Percentiles rank a stretch among this genome's conserved stretches.
Evolutionary conservation across 2,797 vertebrate species (phyloP).

Genomic region (Leptodactylus fallax): DNA sequence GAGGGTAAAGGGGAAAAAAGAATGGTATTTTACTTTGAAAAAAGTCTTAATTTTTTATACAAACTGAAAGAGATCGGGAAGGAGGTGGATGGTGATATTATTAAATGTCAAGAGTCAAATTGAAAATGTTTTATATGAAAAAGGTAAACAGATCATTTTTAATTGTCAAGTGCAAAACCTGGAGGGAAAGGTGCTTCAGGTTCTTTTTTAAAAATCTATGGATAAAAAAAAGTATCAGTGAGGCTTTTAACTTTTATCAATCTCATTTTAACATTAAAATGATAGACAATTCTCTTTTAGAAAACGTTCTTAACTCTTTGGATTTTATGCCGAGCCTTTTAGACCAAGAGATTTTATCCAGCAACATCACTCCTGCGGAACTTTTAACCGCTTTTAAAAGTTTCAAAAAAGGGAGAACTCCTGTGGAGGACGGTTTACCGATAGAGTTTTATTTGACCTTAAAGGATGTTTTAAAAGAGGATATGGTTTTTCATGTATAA

Average conservation of each 20-base stretch:
- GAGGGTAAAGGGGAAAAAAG: neutral
- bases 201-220: neutral
- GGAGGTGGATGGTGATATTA: neutral
- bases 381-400: neutral
- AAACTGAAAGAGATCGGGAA: neutral
- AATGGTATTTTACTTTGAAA: neutral
- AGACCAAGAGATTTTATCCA: neutral
- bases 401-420: neutral
- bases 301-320: neutral
- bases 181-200: neutral
- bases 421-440: rapidly evolving
- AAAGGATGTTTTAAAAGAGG: neutral
- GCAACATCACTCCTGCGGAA: neutral
- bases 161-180: neutral
- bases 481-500: neutral
- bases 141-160: neutral
- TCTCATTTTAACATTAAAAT: neutral
- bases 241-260: neutral
- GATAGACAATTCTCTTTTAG: neutral
- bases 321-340: neutral
- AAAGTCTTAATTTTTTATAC: neutral
- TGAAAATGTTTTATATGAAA: neutral
- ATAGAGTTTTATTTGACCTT: neutral
- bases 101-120: neutral
- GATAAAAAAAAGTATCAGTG: neutral